Base-by-base conservation (phyloP, 2,888 invertebrate genomes). In the Eristalis pertinax region DNA sequence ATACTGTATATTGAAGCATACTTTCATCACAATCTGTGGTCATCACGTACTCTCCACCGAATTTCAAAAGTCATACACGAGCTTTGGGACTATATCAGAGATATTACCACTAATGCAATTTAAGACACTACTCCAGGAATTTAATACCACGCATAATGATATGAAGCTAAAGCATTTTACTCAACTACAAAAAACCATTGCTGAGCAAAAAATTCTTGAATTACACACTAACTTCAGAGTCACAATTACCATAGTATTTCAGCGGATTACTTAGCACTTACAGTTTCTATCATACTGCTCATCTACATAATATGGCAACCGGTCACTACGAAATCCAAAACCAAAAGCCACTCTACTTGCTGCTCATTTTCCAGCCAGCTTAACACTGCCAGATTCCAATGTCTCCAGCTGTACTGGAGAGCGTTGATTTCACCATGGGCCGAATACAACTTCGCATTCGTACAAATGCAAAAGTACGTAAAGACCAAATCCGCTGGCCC, bases 121-220 rank as follows among this genome's bases (percentile, higher is more conserved):
- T 41, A 19, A 73, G 63, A 24, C 19, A 58, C 35, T 70, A 70
- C 38, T 70, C 3, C 70, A 70, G 15, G 35, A 4, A 22, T 58
- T 56, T 5, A 43, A 63, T 50, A 63, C 4, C 11, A 29, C 29
- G 8, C n/a, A 73, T 10, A 32, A 73, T 29, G 41, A 22, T 2
- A 63, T 63, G 19, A 15, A 73, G 19, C 62, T 62, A 4, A 43
- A 63, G 19, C 63, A 73, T 41, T 41, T 63, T 10, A 50, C 63
- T 63, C 26, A 43, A 38, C 62, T 72, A 19, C 72, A 72, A 22
- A n/a, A 62, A 41, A 43, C 24, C 7, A 72, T 72, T 10, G n/a
- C n/a, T n/a, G n/a, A n/a, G 11, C n/a, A 32, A 69, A n/a, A 69
- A 22, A 58, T 69, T 19, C 62, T 72, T 24, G 72, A 72, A 24